Evolutionary conservation across 2,888 invertebrate species (phyloP), one percentile per base, ranked within the genome.

Genomic region (Lagria hirta): DNA sequence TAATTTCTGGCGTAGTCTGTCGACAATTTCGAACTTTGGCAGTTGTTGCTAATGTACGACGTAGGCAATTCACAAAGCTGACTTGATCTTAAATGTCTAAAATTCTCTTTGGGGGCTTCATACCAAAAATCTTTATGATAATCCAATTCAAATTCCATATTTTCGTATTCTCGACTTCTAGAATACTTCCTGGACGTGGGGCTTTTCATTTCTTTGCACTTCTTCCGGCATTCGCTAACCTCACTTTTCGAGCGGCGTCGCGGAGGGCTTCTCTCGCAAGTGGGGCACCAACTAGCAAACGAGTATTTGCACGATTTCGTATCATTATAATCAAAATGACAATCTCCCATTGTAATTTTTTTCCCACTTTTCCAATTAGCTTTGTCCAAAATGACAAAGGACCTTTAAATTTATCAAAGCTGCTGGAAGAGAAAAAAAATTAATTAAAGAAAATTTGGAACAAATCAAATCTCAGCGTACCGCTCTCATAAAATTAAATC

Each of bases 11-110:
- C 44, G 30, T 53, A 45, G 22, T 62, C 57, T 48, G 54, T 58
- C 48, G 62, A 44, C 12, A 36, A 15, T 60, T 58, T 61, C 43
- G 55, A 48, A 24, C 51, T 61, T 55, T 69, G 69, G 60, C 67
- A 66, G 54, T 69, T 70, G 55, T 70, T 69, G 48, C 68, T 62
- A 48, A 71, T 71, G 52, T 72, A 72, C 11, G 69, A 65, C 13
- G 72, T 71, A 38, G 72, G 72, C 43, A 72, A 54, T 54, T 70
- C 69, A 40, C 65, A 66, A 27, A 70, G 49, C 14, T 43, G 32
- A 51, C 67, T 70, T 23, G 68, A 57, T 52, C 68, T 59, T 17
- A 68, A 54, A 30, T 66, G 60, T 40, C 58, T 35, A 14, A 26
- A 36, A n/a, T 32, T 37, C 11, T 48, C 40, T 3, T 28, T 38